Evolutionary conservation across 2,113 vertebrate species (phyloP), one percentile per base, ranked within the genome.

Genomic region (Sceloporus tristichus): DNA sequence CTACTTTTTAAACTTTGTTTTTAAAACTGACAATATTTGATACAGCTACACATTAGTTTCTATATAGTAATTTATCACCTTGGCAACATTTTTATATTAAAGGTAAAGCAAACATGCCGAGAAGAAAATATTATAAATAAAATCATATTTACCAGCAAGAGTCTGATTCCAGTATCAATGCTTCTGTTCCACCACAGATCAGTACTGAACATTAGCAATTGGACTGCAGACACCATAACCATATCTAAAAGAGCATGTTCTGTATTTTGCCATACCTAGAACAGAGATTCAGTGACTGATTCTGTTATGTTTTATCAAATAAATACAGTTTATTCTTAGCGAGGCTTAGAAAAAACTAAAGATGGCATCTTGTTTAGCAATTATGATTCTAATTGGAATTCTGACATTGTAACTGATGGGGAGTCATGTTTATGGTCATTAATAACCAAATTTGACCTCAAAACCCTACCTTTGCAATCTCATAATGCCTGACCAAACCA

Each of bases 231-330:
- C 62, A 99, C 97, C 86, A 98, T 89, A 71, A 96, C 98, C 91
- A 97, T 97, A 90, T 99, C 98, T 48, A 99, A 91, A 59, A 99
- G 94, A 78, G 98, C 98, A 82, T 97, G 97, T 90, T 99, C 99
- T 89, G 98, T 98, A 92, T 96, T 98, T 95, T 99, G 99, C 99
- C 99, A 99, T 71, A 98, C 97, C 99, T 99, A 91, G 87, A 93
- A 92, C 0, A 90, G 68, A 95, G 89, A 62, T 3, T 70, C 13
- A 42, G 65, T 74, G 14, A 40, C 40, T 48, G 27, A 65, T 34
- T 89, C 1, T 27, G 14, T 40, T 40, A 59, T 59, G 14, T 5
- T 16, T 40, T 62, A 16, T 16, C 25, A 48, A 14, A 29, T 68
- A 59, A 75, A 59, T 62, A 62, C 16, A 62, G 18, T 18, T 62